These are phyloP conservation scores for Babylonia areolata DNA, from an alignment of 1,140 invertebrate genomes.

Conservation along the genomic window DNA sequence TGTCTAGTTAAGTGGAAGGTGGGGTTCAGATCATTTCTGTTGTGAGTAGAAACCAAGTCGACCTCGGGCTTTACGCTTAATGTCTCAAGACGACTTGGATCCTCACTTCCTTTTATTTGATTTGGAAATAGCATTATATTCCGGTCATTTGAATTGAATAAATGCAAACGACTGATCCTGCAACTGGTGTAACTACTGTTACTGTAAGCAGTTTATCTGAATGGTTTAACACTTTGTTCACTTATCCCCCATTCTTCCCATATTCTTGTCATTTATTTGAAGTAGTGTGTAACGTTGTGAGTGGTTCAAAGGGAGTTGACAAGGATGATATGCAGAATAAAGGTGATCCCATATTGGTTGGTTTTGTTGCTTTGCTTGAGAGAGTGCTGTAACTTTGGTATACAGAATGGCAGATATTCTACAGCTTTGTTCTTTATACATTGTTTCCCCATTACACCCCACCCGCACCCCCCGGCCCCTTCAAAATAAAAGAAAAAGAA, in stretches of 20 bases:
- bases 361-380: neutral
- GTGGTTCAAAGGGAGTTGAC: neutral
- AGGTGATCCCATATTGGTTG: neutral
- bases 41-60: neutral
- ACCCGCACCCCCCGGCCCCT: no score
- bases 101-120: neutral
- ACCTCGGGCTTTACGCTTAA: neutral
- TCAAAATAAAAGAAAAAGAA: no score
- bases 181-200: neutral
- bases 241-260: neutral
- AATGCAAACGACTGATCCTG: neutral
- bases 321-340: slow-evolving; percentile 12
- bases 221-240: neutral
- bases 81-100: neutral
- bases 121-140: neutral
- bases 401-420: no score
- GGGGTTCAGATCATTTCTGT: neutral
- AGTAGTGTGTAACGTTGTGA: neutral
- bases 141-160: neutral
- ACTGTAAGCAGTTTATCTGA: neutral
- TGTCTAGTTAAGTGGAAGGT: no score
- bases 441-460: no score
- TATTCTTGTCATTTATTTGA: neutral
- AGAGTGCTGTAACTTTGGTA: no score
- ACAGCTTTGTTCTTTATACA: no score